Conservation (phyloP, 2,113 vertebrate genomes). For the Hucho hucho region DNA sequence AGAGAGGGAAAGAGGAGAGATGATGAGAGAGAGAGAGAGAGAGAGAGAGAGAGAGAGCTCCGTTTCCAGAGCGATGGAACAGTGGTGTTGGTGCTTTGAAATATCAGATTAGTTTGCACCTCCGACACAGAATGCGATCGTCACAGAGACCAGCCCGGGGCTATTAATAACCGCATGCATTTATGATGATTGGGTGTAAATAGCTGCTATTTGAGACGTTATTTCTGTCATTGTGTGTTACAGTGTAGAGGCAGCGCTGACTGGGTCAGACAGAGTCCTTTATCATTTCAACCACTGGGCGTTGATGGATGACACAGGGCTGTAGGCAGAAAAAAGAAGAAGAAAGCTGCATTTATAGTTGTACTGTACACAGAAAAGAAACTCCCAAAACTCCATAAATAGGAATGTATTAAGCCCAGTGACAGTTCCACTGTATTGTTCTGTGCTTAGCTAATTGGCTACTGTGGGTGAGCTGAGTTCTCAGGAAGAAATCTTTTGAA, state of each 20-base stretch:
- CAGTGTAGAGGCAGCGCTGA: conserved; percentile 14
- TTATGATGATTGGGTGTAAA: conserved; percentile 26
- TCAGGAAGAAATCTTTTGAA: conserved; percentile 1
- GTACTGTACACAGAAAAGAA: not conserved
- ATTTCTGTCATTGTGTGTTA: conserved; percentile 6
- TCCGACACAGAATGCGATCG: conserved; percentile 30
- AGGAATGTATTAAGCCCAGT: not conserved
- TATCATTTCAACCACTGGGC: conserved; percentile 7
- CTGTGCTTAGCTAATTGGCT: conserved; percentile 47
- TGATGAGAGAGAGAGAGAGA: too few species aligned
- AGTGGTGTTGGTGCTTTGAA: conserved; percentile 19
- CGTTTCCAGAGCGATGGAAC: not conserved
- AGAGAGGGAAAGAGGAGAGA: too few species aligned
- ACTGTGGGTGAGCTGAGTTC: conserved; percentile 51
- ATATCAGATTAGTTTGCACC: conserved; percentile 34
- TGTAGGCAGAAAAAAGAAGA: not conserved
- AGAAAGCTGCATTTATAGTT: not conserved
- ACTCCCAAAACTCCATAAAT: not conserved
- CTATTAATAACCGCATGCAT: conserved; percentile 18
- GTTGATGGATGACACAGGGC: conserved; percentile 23
- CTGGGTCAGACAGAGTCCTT: not conserved
- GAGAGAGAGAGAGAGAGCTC: too few species aligned
- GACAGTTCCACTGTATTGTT: not conserved
- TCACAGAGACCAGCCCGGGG: conserved; percentile 4
- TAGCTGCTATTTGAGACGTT: not conserved